These are phyloP conservation scores for Drosophila insularis DNA, from an alignment of 1,140 invertebrate genomes.

Conservation along the genomic window DNA sequence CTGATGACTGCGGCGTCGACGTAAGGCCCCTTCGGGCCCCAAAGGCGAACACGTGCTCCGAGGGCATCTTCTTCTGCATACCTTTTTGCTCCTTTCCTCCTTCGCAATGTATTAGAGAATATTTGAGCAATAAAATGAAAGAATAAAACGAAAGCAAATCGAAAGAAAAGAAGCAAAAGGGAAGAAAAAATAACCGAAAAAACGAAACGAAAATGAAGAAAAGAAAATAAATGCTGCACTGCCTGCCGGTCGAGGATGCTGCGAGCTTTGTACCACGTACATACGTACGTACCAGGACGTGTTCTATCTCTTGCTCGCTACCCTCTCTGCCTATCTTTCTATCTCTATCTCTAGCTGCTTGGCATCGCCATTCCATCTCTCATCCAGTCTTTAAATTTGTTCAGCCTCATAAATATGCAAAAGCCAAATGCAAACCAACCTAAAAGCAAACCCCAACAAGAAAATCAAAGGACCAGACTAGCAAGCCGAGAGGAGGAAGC, in stretches of 20 bases:
- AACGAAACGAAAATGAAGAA: slow-evolving; percentile 18
- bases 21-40: slow-evolving; percentile 21
- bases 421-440: slow-evolving; percentile 65
- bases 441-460: slow-evolving; percentile 39
- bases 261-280: slow-evolving; percentile 21
- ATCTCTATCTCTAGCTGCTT: not conserved
- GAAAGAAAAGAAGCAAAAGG: not conserved
- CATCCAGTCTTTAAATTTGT: not conserved
- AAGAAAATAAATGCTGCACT: slow-evolving; percentile 41
- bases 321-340: slow-evolving; percentile 8
- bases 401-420: slow-evolving; percentile 74
- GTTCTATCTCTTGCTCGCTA: not conserved
- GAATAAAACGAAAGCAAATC: slow-evolving; percentile 12
- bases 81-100: not conserved
- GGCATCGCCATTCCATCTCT: too few relatives aligned
- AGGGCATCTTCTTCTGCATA: slow-evolving; percentile 51
- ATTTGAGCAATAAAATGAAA: slow-evolving; percentile 14
- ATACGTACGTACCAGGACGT: not conserved
- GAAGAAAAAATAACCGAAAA: slow-evolving; percentile 7
- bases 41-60: slow-evolving; percentile 60
- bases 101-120: slow-evolving; percentile 17
- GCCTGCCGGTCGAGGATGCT: slow-evolving; percentile 48
- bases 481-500: slow-evolving; percentile 18
- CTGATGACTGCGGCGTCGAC: not conserved
- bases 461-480: slow-evolving; percentile 25